phyloP scores from a whole-genome alignment of 92 coral and sea anemone genomes.

The Palythoa caribaeorum region DNA sequence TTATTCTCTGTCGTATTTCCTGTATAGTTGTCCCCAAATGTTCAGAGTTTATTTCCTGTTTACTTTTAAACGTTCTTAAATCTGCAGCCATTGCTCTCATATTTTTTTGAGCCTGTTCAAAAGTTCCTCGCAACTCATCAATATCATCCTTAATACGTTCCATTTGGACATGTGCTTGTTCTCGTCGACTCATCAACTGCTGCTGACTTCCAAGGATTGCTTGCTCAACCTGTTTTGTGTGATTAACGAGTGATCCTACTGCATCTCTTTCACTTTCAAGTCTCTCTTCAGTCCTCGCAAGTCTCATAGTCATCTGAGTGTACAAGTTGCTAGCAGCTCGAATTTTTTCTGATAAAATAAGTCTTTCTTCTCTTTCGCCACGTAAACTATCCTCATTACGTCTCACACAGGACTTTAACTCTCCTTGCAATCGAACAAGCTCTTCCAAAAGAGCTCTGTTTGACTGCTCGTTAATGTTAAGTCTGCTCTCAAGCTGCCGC shows the following conservation, averaged over 20 bases:
- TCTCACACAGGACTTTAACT: slow-evolving; percentile 86
- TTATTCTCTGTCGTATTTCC: slow-evolving; percentile 92
- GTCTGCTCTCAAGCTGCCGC: slow-evolving; percentile 84
- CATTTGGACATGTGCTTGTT: slow-evolving; percentile 87
- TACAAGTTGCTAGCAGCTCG: slow-evolving; percentile 91
- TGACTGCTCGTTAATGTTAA: slow-evolving; percentile 94
- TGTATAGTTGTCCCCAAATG: slow-evolving; percentile 92
- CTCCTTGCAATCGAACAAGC: slow-evolving; percentile 92
- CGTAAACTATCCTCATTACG: slow-evolving; percentile 88
- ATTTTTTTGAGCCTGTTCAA: slow-evolving; percentile 89
- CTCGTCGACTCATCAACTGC: slow-evolving; percentile 85
- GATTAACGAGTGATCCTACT: slow-evolving; percentile 90
- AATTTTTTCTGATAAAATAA: slow-evolving; percentile 86
- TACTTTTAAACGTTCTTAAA: slow-evolving; percentile 86
- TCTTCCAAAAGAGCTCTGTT: slow-evolving; percentile 95
- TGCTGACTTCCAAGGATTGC: slow-evolving; percentile 96
- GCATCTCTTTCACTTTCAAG: slow-evolving; percentile 90
- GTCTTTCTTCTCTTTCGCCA: slow-evolving; percentile 90
- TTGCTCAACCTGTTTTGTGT: slow-evolving; percentile 97
- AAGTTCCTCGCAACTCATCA: slow-evolving; percentile 84
- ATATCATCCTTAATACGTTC: slow-evolving; percentile 90
- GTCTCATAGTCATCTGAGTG: slow-evolving; percentile 91
- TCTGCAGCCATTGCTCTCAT: slow-evolving; percentile 88
- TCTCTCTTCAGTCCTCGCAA: slow-evolving; percentile 94
- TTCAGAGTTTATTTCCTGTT: slow-evolving; percentile 85